Base-by-base conservation (phyloP, 2,888 invertebrate species). In the Leucoma salicis region DNA sequence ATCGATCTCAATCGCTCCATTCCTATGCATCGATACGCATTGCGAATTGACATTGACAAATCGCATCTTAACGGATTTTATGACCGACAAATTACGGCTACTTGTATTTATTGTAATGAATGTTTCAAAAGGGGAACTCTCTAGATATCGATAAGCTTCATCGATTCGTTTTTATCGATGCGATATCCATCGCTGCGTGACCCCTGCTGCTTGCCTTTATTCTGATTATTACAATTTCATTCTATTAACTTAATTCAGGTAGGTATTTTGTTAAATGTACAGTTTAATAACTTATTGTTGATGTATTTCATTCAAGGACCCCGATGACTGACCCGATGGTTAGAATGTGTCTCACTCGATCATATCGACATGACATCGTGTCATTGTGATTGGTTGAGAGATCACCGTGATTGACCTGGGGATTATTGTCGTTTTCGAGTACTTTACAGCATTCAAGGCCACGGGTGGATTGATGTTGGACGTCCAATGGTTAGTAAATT, bases 11-110 rank as follows among this genome's bases (percentile, higher is more conserved):
- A 78, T 79, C 74, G 77, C 61, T 73, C 70, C 71, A 76, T 71
- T 74, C 70, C 76, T 72, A 79, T 78, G 73, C 70, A 76, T 74
- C 76, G 80, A 81, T 83, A 76, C 77, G 71, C 73, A 72, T 71
- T 70, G 71, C 74, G 59, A 66, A 54, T 58, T 69, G 84, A 87
- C 85, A 72, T 80, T 82, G 86, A 87, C 84, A 85, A 86, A 87
- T 86, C 77, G 77, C 78, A 67, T 66, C 70, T 77, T 72, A 66
- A 66, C 61, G 60, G 66, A 76, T 57, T 81, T 83, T 82, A 82
- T 73, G 69, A 74, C 62, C 62, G 78, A 82, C 85, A 82, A 86
- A 86, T 85, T 86, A 83, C 78, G 73, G 77, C 72, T 78, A 70
- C 75, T 68, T 50, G 76, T 78, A 77, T 81, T 81, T 80, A 79